A percentile compares a stretch with the other conserved stretches of the same genome.
These are phyloP conservation scores for Bambusicola thoracicus DNA, from an alignment of 2,113 vertebrate species.

Conservation along the genomic window DNA sequence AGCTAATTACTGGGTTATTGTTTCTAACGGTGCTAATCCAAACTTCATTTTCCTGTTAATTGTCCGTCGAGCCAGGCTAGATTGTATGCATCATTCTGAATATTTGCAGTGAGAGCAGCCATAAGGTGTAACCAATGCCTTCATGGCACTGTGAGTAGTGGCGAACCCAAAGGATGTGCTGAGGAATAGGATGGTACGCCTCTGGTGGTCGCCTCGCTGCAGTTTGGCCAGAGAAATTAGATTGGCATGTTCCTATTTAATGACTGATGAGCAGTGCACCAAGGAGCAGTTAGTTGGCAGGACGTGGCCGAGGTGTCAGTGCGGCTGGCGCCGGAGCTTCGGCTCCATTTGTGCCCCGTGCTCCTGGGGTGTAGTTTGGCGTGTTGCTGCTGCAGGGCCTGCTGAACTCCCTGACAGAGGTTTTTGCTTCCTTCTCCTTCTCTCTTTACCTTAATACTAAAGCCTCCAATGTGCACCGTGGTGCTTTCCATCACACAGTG, in stretches of 20 bases:
- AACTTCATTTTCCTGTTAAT: constrained; percentile 43
- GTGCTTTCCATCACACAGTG: accelerated
- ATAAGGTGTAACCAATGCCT: background rate
- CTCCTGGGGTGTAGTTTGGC: accelerated
- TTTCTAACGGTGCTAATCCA: constrained; percentile 57
- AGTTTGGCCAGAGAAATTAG: background rate
- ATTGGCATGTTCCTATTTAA: background rate
- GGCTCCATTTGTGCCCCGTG: background rate
- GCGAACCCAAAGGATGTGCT: background rate
- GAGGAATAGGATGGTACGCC: background rate
- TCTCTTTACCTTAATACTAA: background rate
- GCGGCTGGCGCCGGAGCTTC: background rate
- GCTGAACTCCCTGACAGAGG: accelerated
- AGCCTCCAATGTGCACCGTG: accelerated
- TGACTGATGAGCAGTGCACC: background rate
- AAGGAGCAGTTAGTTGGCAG: background rate
- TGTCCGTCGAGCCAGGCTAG: constrained; percentile 3
- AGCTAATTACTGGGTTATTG: constrained; percentile 61
- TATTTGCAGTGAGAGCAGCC: background rate
- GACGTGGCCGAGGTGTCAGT: background rate
- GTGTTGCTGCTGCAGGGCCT: background rate
- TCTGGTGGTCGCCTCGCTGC: accelerated
- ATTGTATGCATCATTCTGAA: background rate
- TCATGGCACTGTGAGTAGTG: background rate
- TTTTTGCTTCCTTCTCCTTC: background rate